Conservation (phyloP, 2,797 vertebrate species). For the Apogon hyalosoma region DNA sequence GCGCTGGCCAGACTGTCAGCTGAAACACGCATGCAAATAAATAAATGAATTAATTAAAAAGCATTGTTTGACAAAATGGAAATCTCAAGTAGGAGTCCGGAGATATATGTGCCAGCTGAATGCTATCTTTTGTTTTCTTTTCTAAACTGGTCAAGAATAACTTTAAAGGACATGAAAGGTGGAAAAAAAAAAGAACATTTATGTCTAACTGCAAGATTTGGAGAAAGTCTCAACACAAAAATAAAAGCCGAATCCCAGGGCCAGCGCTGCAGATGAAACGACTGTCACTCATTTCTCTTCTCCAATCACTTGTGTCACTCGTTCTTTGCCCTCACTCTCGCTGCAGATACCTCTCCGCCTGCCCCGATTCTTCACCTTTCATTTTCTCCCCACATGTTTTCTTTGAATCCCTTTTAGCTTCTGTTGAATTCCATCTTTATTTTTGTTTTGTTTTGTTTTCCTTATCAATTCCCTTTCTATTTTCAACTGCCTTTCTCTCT, state of each 20-base stretch:
- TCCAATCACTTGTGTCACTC: constrained; percentile 48
- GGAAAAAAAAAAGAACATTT: neutral
- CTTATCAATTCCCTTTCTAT: constrained; percentile 43
- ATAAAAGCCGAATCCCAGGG: constrained; percentile 14
- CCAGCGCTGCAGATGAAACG: constrained; percentile 18
- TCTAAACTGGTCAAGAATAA: constrained; percentile 4
- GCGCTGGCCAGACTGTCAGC: constrained; percentile 38
- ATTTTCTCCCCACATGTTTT: constrained; percentile 29
- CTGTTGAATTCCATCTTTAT: constrained; percentile 22
- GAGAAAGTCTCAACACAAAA: constrained; percentile 22
- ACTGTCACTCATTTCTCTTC: constrained; percentile 26
- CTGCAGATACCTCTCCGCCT: constrained; percentile 15
- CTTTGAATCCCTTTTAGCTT: constrained; percentile 50
- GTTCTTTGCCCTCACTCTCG: constrained; percentile 19
- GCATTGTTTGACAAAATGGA: constrained; percentile 13
- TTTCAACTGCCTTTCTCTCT: constrained; percentile 32
- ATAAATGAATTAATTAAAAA: constrained; percentile 8
- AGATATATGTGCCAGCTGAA: neutral
- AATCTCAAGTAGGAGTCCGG: neutral
- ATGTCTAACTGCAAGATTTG: constrained; percentile 12
- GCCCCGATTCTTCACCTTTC: constrained; percentile 48
- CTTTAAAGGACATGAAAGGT: constrained; percentile 2
- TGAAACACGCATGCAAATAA: constrained; percentile 8
- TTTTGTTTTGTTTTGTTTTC: constrained; percentile 30
- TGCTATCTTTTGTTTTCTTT: constrained; percentile 7